Evolutionary conservation across 2,797 vertebrate genomes (phyloP).

Genomic region (Scolopax rusticola): DNA sequence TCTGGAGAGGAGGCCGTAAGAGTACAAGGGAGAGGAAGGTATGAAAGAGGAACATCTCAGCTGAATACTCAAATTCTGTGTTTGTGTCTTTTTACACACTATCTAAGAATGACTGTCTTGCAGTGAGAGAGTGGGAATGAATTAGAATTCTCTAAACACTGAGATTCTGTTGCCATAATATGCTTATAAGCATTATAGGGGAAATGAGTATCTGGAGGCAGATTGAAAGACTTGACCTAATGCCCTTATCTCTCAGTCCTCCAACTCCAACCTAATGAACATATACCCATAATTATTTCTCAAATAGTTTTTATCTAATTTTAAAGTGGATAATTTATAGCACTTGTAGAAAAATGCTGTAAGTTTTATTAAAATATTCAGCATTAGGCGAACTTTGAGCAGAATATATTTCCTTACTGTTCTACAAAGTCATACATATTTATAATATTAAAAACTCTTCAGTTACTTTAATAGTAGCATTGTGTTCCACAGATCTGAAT

Average conservation of each 20-base stretch:
- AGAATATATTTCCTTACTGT: conserved; percentile 79
- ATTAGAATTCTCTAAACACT: conserved; percentile 78
- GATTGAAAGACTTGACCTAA: conserved; percentile 78
- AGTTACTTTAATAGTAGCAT: conserved; percentile 77
- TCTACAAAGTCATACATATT: conserved; percentile 80
- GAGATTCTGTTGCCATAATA: conserved; percentile 73
- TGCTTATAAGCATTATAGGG: conserved; percentile 69
- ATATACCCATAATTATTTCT: conserved; percentile 80
- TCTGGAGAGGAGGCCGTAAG: neutral
- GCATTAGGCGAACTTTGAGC: conserved; percentile 73
- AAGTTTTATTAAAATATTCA: conserved; percentile 81
- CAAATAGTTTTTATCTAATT: conserved; percentile 81
- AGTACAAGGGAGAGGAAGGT: fast-evolving
- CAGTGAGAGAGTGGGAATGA: conserved; percentile 38
- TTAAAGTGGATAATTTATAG: conserved; percentile 81
- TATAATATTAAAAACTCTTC: conserved; percentile 78
- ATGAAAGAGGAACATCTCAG: neutral
- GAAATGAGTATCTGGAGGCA: conserved; percentile 73
- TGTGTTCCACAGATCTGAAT: conserved; percentile 72
- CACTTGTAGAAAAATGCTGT: conserved; percentile 73
- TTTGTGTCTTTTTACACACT: neutral
- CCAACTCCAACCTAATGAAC: conserved; percentile 76
- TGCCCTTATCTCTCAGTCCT: conserved; percentile 71
- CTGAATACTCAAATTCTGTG: neutral
- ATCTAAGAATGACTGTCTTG: neutral